Conservation (phyloP, 2,113 vertebrate genomes). For the Oncorhynchus masou region DNA sequence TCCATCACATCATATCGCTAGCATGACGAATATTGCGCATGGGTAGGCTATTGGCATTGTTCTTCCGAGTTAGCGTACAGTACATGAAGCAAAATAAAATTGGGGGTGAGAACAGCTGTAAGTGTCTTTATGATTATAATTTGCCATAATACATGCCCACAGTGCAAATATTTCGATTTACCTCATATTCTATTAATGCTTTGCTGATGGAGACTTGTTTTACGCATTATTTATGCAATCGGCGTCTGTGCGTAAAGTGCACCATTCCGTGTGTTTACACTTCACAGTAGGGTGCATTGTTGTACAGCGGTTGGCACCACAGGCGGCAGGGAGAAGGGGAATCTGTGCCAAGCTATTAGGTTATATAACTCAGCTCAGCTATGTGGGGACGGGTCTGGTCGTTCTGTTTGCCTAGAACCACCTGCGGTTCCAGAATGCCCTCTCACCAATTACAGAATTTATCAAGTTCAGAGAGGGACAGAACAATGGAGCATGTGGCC, state of each 20-base stretch:
- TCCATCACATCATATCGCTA: background rate
- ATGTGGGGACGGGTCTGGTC: constrained; percentile 39
- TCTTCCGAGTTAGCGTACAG: too few relatives aligned
- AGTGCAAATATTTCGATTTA: too few relatives aligned
- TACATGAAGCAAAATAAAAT: too few relatives aligned
- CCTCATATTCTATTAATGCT: too few relatives aligned
- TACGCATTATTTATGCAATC: background rate
- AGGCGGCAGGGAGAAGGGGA: constrained; percentile 30
- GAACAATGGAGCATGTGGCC: background rate
- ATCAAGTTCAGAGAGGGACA: background rate
- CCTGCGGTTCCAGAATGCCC: constrained; percentile 17
- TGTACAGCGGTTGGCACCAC: constrained; percentile 34
- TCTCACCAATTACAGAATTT: constrained; percentile 61
- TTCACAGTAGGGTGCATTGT: constrained; percentile 21
- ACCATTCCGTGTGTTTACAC: background rate
- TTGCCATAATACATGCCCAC: too few relatives aligned
- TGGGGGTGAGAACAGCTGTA: too few relatives aligned
- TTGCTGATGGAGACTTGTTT: background rate
- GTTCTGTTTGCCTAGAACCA: constrained; percentile 49
- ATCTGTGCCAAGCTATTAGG: constrained; percentile 51
- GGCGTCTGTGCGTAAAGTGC: constrained; percentile 3
- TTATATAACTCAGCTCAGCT: constrained; percentile 57
- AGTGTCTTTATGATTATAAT: too few relatives aligned
- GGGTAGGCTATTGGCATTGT: too few relatives aligned
- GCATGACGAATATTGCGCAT: background rate